These are phyloP conservation scores for Bombus superbus DNA, from an alignment of 1,140 invertebrate species.

Conservation along the genomic window DNA sequence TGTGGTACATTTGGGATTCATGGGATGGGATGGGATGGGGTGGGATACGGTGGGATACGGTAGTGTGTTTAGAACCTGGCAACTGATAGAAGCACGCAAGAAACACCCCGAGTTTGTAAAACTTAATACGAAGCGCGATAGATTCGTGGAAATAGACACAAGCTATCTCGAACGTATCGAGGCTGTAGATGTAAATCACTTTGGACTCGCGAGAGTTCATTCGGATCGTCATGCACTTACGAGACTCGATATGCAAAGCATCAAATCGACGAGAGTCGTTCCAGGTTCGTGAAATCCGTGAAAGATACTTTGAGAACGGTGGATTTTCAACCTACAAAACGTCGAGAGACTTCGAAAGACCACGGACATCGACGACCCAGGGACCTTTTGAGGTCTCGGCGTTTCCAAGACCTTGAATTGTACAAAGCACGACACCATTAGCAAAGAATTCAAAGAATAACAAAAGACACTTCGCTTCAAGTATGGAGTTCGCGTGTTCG, in stretches of 20 bases:
- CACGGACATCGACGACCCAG: neutral
- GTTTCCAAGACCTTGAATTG: neutral
- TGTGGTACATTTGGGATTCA: neutral
- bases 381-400: too few species aligned
- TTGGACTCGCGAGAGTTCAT: neutral
- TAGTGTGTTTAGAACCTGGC: neutral
- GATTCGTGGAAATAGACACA: neutral
- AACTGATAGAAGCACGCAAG: neutral
- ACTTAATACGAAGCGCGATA: neutral
- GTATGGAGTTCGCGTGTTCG: neutral
- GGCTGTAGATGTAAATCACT: neutral
- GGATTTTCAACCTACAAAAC: neutral
- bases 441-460: neutral
- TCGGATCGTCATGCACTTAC: neutral
- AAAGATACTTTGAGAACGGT: neutral
- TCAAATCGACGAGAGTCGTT: neutral
- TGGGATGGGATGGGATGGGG: neutral
- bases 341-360: neutral
- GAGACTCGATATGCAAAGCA: neutral
- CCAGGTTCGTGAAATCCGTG: neutral
- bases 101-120: neutral
- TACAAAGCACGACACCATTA: neutral
- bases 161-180: neutral
- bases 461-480: neutral
- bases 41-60: too few species aligned